A percentile compares a stretch with the other conserved stretches of the same genome.
Conservation (phyloP, 2,113 vertebrate species). For the Phrynosoma platyrhinos region DNA sequence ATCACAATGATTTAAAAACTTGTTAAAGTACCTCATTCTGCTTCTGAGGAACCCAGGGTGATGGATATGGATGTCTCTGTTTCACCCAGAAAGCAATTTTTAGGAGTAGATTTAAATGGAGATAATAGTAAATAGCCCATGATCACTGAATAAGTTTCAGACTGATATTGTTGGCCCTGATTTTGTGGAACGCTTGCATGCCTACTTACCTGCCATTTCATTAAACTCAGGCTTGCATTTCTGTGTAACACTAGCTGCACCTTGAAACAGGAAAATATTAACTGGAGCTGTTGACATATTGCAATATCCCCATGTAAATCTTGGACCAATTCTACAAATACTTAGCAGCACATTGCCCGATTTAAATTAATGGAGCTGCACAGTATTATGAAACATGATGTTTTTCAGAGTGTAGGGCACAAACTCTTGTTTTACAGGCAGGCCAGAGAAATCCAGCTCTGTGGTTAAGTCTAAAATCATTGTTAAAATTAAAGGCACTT, state of each 20-base stretch:
- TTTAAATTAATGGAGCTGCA: background rate
- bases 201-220: background rate
- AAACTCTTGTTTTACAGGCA: background rate
- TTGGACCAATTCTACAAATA: slow-evolving; percentile 13
- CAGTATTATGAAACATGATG: background rate
- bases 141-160: background rate
- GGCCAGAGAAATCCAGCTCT: background rate
- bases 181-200: background rate
- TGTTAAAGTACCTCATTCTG: background rate
- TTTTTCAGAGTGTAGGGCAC: background rate
- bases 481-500: background rate
- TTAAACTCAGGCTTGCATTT: background rate
- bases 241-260: background rate
- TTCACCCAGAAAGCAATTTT: background rate
- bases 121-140: background rate
- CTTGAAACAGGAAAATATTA: slow-evolving; percentile 6
- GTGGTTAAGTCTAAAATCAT: background rate
- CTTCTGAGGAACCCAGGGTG: background rate
- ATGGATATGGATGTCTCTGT: background rate
- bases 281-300: background rate
- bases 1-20: background rate
- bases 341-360: background rate
- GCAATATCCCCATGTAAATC: background rate
- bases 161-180: background rate
- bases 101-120: background rate